Percentiles rank a stretch among this genome's conserved stretches.
Conservation (phyloP, 2,113 vertebrate species). For the Pontoporia blainvillei region DNA sequence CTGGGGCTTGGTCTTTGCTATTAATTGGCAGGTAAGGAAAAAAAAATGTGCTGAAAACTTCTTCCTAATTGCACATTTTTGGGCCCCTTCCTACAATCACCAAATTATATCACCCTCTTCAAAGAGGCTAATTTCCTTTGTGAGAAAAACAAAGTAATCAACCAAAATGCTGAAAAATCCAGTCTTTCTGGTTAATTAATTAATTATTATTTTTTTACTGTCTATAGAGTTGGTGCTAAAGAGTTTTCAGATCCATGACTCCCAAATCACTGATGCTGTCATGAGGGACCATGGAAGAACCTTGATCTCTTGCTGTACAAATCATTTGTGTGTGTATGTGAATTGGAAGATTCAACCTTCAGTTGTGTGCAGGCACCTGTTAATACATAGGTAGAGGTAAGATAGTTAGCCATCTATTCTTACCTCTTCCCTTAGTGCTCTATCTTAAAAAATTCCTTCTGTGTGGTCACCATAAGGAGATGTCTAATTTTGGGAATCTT, state of each 20-base stretch:
- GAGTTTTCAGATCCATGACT: neutral
- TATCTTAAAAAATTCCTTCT: neutral
- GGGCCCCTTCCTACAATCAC: neutral
- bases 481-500: neutral
- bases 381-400: neutral
- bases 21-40: neutral
- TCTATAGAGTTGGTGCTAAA: neutral
- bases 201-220: neutral
- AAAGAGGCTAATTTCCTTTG: neutral
- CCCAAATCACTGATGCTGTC: neutral
- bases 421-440: neutral
- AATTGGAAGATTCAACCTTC: neutral
- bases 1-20: neutral
- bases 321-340: neutral
- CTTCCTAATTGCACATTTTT: constrained; percentile 1
- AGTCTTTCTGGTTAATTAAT: neutral
- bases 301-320: neutral
- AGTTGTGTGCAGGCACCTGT: neutral
- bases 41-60: neutral
- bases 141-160: neutral
- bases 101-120: neutral
- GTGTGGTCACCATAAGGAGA: neutral
- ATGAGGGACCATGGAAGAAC: neutral
- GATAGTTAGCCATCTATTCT: neutral
- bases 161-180: neutral